phyloP scores from a whole-genome alignment of 2,113 vertebrate genomes.

The human region GRCh38 chr7:143590501-143591000 shows the following conservation, averaged over 20 bases:
- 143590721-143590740: neutral
- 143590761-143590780: neutral
- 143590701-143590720: neutral
- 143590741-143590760: neutral
- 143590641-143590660: neutral
- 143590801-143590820: neutral
- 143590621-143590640: neutral
- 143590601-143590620: neutral
- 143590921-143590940: neutral
- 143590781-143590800: neutral
- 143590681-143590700: neutral
- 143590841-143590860: neutral
- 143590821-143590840: neutral
- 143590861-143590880: neutral
- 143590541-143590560: neutral
- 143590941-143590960: neutral
- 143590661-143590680: neutral
- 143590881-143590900: neutral
- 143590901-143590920: neutral
- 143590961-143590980: neutral
- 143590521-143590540: neutral
- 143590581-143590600: neutral
- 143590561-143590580: neutral
- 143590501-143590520: neutral
- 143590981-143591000: neutral